Conservation (phyloP, 1,140 invertebrate species). For the Cyrtorhinus lividipennis region DNA sequence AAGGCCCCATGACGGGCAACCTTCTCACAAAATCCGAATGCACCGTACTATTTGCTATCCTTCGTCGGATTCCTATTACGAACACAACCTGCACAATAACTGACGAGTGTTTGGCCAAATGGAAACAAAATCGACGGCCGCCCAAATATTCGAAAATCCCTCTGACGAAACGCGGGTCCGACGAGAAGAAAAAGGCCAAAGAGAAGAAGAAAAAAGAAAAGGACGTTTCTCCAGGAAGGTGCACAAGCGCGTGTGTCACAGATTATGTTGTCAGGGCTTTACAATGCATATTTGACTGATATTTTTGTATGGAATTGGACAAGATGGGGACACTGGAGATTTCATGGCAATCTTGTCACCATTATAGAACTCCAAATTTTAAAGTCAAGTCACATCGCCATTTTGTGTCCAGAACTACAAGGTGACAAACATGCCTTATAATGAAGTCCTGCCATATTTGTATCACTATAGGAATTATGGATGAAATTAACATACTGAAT, state of each 20-base stretch:
- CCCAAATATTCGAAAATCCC: slow-evolving; percentile 4
- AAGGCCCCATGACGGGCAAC: slow-evolving; percentile 32
- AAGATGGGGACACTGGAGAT: too few relatives aligned
- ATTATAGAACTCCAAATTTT: too few relatives aligned
- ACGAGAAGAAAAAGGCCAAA: slow-evolving; percentile 21
- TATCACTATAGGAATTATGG: neutral
- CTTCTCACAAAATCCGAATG: slow-evolving; percentile 31
- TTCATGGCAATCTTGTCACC: too few relatives aligned
- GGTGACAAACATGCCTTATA: too few relatives aligned
- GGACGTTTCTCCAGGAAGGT: slow-evolving; percentile 28
- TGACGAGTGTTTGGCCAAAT: slow-evolving; percentile 11
- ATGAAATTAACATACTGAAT: too few relatives aligned
- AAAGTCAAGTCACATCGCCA: too few relatives aligned
- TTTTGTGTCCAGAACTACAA: too few relatives aligned
- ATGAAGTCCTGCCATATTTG: too few relatives aligned
- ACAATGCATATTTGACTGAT: slow-evolving; percentile 34
- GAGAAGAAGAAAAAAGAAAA: slow-evolving; percentile 26
- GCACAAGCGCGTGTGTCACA: slow-evolving; percentile 31
- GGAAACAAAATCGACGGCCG: slow-evolving; percentile 6
- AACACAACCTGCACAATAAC: slow-evolving; percentile 17
- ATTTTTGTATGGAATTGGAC: too few relatives aligned
- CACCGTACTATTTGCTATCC: slow-evolving; percentile 24
- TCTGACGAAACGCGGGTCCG: slow-evolving; percentile 12
- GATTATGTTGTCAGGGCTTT: slow-evolving; percentile 32
- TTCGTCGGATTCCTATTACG: slow-evolving; percentile 16